These are phyloP conservation scores for Alouatta palliata DNA, from an alignment of 2,113 vertebrate species.

Conservation along the genomic window DNA sequence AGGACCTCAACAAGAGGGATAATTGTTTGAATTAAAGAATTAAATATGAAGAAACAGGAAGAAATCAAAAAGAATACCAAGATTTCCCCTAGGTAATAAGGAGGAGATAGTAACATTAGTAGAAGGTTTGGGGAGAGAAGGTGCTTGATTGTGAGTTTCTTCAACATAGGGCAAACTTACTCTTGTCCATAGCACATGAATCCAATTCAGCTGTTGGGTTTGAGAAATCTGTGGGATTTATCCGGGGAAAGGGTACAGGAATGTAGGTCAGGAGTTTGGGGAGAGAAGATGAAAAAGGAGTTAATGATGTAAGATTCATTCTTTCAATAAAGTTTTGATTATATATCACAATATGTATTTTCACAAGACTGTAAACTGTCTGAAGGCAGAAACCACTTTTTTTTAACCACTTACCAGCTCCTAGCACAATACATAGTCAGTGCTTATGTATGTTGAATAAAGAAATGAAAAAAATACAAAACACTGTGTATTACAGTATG, in stretches of 20 bases:
- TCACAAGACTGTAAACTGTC: neutral
- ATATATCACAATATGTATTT: neutral
- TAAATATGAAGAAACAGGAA: constrained; percentile 5
- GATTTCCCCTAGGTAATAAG: neutral
- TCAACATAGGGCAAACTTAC: neutral
- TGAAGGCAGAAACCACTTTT: neutral
- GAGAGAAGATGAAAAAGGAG: neutral
- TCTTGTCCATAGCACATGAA: neutral
- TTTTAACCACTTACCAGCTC: neutral
- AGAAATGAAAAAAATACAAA: neutral
- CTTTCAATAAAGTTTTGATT: constrained; percentile 10
- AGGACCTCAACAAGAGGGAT: neutral
- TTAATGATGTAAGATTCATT: constrained; percentile 28
- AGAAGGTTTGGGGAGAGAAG: neutral
- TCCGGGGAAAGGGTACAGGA: neutral
- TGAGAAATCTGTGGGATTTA: neutral
- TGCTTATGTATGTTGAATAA: neutral
- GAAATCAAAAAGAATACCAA: constrained; percentile 12
- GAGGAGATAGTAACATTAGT: neutral
- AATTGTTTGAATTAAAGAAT: neutral
- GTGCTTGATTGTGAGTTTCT: neutral
- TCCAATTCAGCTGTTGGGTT: neutral
- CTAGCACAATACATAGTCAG: neutral
- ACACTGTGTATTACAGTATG: neutral
- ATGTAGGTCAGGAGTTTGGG: neutral